Base-by-base conservation (phyloP, 2,113 vertebrate genomes). In the Nothoprocta pentlandii region DNA sequence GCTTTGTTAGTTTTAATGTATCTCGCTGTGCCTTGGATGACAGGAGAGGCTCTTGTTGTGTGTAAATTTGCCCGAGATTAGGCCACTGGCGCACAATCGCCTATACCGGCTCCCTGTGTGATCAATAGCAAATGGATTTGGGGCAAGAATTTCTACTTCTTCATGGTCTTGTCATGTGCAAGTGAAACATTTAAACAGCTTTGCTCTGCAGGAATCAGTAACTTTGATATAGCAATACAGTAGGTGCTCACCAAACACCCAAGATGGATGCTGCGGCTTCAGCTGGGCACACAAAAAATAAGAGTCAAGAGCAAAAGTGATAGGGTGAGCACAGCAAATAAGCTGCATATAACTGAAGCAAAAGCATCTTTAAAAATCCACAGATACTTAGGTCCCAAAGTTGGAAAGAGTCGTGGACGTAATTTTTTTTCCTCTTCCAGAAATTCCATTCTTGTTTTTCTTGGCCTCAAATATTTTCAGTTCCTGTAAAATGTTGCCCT, bases 1-100 rank as follows among this genome's bases (percentile, higher is more conserved):
- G 82, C 80, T 95, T 97, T 96, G 90, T 97, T 97, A 96, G 87
- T 96, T 97, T 97, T 96, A 97, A 96, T 94, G 86, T 92, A 91
- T 98, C 22, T 89, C n/a, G 95, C 69, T 80, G 67, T 91, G 89
- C 51, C 51, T 89, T 84, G 46, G 80, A 85, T 92, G 95, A 95
- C 93, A 96, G 77, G 46, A 92, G 58, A 96, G 49, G 63, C 91
- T 97, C 94, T 94, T 94, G 70, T 89, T 94, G 42, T 79, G 39
- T 87, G 67, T 88, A 86, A 88, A 86, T 63, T 96, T 95, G 46
- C 58, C 49, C 74, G 64, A 91, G 64, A 88, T 44, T 87, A 70
- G 12, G 32, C 5, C 22, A 23, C 9, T 47, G 10, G 36, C 2
- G 6, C 58, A 74, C 3, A 42, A 32, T n/a, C 69, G 36, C 39